phyloP scores from a whole-genome alignment of 2,888 invertebrate genomes.

The Lasius platythorax region DNA sequence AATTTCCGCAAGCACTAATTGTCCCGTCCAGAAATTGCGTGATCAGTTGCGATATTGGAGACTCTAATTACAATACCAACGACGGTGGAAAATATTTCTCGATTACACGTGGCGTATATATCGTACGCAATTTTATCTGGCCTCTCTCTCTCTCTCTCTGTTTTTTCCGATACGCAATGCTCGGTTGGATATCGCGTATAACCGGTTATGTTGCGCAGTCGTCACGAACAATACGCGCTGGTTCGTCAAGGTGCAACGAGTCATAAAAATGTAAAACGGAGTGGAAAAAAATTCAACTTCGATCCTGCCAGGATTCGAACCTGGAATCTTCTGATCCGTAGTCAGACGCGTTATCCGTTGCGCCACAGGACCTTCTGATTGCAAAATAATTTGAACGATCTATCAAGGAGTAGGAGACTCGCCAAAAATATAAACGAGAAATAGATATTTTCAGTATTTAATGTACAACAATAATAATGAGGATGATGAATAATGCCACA shows the following conservation, averaged over 20 bases:
- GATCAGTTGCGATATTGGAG: neutral
- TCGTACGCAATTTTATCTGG: neutral
- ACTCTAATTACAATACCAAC: neutral
- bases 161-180: neutral
- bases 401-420: neutral
- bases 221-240: neutral
- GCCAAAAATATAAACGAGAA: neutral
- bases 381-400: slow-evolving; percentile 87
- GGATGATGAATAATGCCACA: neutral
- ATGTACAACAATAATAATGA: neutral
- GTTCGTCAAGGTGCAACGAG: slow-evolving; percentile 16
- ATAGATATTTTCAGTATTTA: neutral
- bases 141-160: neutral
- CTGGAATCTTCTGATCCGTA: slow-evolving; percentile 87
- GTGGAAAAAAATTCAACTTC: slow-evolving; percentile 68
- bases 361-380: slow-evolving; percentile 86
- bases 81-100: neutral
- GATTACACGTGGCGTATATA: neutral
- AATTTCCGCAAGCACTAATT: slow-evolving; percentile 3
- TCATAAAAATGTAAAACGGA: slow-evolving; percentile 22
- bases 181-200: neutral
- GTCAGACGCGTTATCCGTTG: slow-evolving; percentile 81
- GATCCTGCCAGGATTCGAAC: slow-evolving; percentile 90
- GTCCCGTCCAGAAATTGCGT: neutral
- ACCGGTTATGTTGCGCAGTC: slow-evolving; percentile 25